A percentile compares a stretch with the other conserved stretches of the same genome.
Evolutionary conservation across 2,797 vertebrate genomes (phyloP).

Genomic region (Peromyscus melanophrys): DNA sequence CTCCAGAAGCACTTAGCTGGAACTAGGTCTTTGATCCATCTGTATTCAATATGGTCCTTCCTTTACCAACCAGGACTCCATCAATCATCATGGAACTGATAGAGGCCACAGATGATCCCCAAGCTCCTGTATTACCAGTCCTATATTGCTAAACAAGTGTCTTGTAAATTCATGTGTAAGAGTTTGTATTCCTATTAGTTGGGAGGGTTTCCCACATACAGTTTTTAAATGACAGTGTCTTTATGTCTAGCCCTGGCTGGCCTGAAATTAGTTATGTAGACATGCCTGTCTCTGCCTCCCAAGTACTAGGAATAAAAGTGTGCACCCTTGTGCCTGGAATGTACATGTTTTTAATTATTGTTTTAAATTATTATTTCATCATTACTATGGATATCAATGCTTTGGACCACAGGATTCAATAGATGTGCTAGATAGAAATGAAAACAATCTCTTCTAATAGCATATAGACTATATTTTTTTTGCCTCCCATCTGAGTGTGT

Average conservation of each 20-base stretch:
- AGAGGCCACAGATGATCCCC: neutral
- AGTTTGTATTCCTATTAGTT: conserved; percentile 5
- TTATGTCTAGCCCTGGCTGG: neutral
- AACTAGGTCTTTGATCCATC: neutral
- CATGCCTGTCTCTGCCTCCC: neutral
- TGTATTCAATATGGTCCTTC: neutral
- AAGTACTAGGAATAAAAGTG: neutral
- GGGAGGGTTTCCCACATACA: neutral
- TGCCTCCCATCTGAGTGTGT: conserved; percentile 35
- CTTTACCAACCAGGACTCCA: neutral
- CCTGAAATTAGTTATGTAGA: neutral
- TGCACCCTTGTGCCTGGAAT: neutral
- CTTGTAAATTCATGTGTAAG: neutral
- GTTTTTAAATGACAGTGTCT: neutral
- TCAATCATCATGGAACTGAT: neutral
- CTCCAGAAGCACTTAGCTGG: neutral
- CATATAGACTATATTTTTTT: conserved; percentile 38
- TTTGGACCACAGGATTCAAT: neutral
- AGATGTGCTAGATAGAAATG: conserved; percentile 41
- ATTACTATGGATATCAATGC: neutral
- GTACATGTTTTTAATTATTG: neutral
- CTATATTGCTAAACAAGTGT: neutral
- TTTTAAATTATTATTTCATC: conserved; percentile 27
- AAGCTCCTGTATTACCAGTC: neutral
- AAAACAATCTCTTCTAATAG: conserved; percentile 56